These are phyloP conservation scores for Sphaerophoria taeniata DNA, from an alignment of 2,888 invertebrate species.

Conservation along the genomic window DNA sequence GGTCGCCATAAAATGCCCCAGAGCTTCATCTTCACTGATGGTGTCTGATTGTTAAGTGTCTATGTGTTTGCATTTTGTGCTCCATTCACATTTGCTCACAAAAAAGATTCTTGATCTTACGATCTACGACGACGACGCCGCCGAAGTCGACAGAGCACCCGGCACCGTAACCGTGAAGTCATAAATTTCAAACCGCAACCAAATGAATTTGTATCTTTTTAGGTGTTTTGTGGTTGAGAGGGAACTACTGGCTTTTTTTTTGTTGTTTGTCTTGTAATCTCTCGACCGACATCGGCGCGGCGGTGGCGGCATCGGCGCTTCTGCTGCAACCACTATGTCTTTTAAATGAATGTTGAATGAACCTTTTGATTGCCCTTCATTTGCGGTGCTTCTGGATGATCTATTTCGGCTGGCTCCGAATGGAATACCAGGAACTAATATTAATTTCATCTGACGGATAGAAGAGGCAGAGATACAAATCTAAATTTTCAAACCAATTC, in stretches of 20 bases:
- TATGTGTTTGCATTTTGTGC: neutral
- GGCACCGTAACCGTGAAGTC: slow-evolving; percentile 40
- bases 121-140: slow-evolving; percentile 19
- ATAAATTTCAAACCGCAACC: slow-evolving; percentile 67
- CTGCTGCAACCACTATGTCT: neutral
- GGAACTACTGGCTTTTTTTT: slow-evolving; percentile 59
- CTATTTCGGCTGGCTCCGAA: slow-evolving; percentile 26
- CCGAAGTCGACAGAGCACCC: neutral
- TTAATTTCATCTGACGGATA: slow-evolving; percentile 46
- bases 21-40: slow-evolving; percentile 4
- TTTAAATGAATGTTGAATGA: slow-evolving; percentile 42
- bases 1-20: slow-evolving; percentile 56
- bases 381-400: slow-evolving; percentile 60
- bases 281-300: too few relatives aligned
- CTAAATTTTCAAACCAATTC: slow-evolving; percentile 46
- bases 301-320: slow-evolving; percentile 12
- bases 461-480: slow-evolving; percentile 37
- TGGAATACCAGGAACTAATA: slow-evolving; percentile 74
- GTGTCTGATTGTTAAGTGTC: neutral
- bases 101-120: slow-evolving; percentile 1
- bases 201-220: slow-evolving; percentile 72
- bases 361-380: slow-evolving; percentile 41
- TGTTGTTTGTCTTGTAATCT: neutral
- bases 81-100: slow-evolving; percentile 42
- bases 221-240: slow-evolving; percentile 35